Evolutionary conservation across 2,888 invertebrate species (phyloP).

Genomic region (Therioaphis trifolii): DNA sequence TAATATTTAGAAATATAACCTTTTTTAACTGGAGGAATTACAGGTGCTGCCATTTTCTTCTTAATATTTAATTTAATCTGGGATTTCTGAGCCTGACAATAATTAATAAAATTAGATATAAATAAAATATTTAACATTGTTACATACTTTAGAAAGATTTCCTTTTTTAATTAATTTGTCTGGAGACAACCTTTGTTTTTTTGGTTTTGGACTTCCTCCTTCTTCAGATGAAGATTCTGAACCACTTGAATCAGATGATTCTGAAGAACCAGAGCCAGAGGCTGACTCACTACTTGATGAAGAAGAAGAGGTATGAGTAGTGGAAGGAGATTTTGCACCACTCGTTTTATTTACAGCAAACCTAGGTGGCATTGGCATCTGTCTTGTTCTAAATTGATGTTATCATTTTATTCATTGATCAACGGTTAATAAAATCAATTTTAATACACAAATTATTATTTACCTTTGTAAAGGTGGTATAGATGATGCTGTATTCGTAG

Average conservation of each 20-base stretch:
- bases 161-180: constrained; percentile 45
- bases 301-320: constrained; percentile 50
- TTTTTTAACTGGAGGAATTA: constrained; percentile 43
- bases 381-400: constrained; percentile 28
- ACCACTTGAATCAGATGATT: constrained; percentile 73
- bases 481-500: constrained; percentile 29
- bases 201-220: constrained; percentile 66
- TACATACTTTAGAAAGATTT: constrained; percentile 16
- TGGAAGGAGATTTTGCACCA: constrained; percentile 38
- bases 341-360: constrained; percentile 45
- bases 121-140: not conserved
- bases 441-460: not conserved
- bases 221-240: constrained; percentile 72
- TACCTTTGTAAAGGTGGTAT: constrained; percentile 47
- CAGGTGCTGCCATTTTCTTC: constrained; percentile 41
- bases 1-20: not conserved
- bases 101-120: not conserved
- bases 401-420: too few species aligned
- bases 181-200: constrained; percentile 1
- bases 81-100: constrained; percentile 31
- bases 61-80: constrained; percentile 39
- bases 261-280: constrained; percentile 68
- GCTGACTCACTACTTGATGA: constrained; percentile 55
- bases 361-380: constrained; percentile 59
- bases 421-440: too few species aligned